phyloP scores from a whole-genome alignment of 2,888 invertebrate species.

The Acronicta alni region DNA sequence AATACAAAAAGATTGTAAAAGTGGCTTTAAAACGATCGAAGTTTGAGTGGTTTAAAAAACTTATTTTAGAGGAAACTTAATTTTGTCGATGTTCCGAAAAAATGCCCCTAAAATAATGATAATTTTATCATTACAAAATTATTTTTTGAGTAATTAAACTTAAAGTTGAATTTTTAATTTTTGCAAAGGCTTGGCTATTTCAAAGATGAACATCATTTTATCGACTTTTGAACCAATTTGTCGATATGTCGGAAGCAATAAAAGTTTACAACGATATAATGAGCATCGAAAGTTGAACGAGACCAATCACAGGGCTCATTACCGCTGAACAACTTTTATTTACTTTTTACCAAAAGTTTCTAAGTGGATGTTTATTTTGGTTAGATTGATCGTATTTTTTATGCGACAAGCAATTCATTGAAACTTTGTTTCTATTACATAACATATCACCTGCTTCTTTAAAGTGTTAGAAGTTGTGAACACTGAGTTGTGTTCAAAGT shows the following conservation, averaged over 20 bases:
- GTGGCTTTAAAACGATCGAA: too few species aligned
- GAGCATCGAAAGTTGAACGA: slow-evolving; percentile 34
- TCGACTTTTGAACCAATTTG: slow-evolving; percentile 21
- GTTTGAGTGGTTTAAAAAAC: too few species aligned
- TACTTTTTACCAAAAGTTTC: slow-evolving; percentile 31
- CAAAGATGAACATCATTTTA: slow-evolving; percentile 2
- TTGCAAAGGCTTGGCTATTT: neutral
- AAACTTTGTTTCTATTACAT: too few species aligned
- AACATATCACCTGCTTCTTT: too few species aligned
- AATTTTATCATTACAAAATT: too few species aligned
- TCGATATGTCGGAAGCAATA: slow-evolving; percentile 39
- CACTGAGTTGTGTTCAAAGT: too few species aligned
- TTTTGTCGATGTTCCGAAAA: too few species aligned
- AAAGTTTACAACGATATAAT: slow-evolving; percentile 34
- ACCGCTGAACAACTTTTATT: slow-evolving; percentile 42
- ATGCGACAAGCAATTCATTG: neutral
- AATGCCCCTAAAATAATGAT: too few species aligned
- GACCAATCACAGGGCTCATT: slow-evolving; percentile 51
- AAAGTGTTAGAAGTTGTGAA: too few species aligned
- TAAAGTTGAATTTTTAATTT: neutral
- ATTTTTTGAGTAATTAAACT: too few species aligned
- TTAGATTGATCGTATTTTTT: slow-evolving; percentile 11
- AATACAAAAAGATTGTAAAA: too few species aligned
- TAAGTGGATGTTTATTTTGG: slow-evolving; percentile 33
- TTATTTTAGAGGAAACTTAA: too few species aligned